Base-by-base conservation (phyloP, 2,888 invertebrate genomes). In the Campoletis raptor region DNA sequence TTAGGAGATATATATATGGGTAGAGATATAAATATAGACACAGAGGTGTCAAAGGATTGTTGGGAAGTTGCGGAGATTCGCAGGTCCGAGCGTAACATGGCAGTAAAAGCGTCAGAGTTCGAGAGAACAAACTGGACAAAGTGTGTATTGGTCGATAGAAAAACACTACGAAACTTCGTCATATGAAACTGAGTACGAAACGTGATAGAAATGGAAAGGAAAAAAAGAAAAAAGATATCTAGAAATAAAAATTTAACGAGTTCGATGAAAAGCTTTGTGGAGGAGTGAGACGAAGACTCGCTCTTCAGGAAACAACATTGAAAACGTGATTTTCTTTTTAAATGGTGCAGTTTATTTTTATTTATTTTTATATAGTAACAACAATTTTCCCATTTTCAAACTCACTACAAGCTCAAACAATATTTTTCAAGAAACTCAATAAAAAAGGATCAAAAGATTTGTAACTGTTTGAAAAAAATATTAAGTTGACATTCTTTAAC, bases 61-160 rank as follows among this genome's bases (percentile, higher is more conserved):
- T 52, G 48, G 78, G 24, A 73, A 78, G 81, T 73, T 81, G 18
- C 64, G 57, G 78, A 67, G 81, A 48, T 67, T 45, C 24, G 40
- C 73, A 73, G 37, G 42, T 67, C 45, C 66, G 78, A 72, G 73
- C 12, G 77, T 52, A 52, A 21, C 15, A 73, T 54, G 42, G 64
- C 76, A 40, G 45, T 81, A 81, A 78, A 81, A 81, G 66, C 77
- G 21, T 21, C 45, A 30, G 37, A 54, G 57, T 67, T 78, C 10
- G 67, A 12, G 54, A 61, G 40, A 84, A 79, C 72, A 67, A 52
- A 73, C 69, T 24, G 67, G 21, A 21, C 36, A 40, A 42, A 45
- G 37, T 52, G 40, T 42, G 15, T n/a, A 15, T 30, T 9, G 70
- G 12, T 57, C n/a, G 79, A 80, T 80, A 30, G 42, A 37, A 77